Evolutionary conservation across 2,113 vertebrate species (phyloP).

Genomic region (Arothron firmamentum): DNA sequence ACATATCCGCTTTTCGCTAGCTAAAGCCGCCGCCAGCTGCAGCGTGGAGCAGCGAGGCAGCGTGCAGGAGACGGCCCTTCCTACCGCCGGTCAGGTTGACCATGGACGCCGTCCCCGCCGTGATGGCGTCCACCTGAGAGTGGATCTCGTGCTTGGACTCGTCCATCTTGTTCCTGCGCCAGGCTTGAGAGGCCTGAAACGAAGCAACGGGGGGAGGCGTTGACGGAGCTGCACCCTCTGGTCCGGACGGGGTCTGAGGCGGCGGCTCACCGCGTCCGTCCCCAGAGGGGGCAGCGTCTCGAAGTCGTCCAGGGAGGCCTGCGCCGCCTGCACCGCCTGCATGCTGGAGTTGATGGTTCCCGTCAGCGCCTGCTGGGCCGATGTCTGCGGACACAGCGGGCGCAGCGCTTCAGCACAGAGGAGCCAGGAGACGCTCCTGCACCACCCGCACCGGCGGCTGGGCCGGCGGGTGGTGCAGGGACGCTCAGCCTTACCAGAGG

Average conservation of each 20-base stretch:
- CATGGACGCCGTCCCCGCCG: conserved; percentile 93
- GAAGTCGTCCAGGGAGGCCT: conserved; percentile 88
- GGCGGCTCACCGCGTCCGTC: conserved; percentile 87
- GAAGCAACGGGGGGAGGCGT: not conserved
- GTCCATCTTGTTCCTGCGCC: conserved; percentile 98
- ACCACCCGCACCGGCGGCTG: no score
- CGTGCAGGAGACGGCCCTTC: not conserved
- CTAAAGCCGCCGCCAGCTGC: no score
- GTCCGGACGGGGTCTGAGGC: not conserved
- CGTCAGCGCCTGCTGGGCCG: conserved; percentile 92
- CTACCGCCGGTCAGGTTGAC: conserved; percentile 94
- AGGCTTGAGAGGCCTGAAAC: conserved; percentile 90
- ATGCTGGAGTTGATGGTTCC: conserved; percentile 98
- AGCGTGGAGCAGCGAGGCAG: no score
- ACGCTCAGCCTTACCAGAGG: conserved; percentile 80
- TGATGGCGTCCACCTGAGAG: conserved; percentile 97
- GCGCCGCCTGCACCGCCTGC: conserved; percentile 93
- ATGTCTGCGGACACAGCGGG: conserved; percentile 75
- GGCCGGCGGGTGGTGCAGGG: no score
- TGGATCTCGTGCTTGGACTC: conserved; percentile 98
- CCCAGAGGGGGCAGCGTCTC: conserved; percentile 90
- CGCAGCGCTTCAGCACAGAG: no score
- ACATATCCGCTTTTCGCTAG: no score
- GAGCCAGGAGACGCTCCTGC: no score
- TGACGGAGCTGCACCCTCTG: not conserved